Evolutionary conservation across 2,797 vertebrate genomes (phyloP), one percentile per base, ranked within the genome.

Genomic region (Sebastiscus tertius): DNA sequence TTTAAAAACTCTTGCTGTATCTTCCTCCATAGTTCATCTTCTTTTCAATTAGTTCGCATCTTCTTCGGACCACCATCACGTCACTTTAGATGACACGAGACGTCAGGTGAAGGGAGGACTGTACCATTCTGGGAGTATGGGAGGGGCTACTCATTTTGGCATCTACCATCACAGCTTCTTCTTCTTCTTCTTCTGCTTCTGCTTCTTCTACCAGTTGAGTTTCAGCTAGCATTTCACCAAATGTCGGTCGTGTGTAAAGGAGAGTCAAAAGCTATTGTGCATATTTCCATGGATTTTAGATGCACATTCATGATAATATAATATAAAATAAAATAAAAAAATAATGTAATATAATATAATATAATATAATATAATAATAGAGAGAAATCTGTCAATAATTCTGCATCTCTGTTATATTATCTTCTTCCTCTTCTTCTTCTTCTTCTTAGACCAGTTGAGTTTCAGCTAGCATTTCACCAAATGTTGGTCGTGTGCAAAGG

Each of bases 381-480:
- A 36, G 10, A 36, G 36, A 36, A 68, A 72, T 46, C 4, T 60
- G 29, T 61, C 65, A 72, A 58, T 72, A 31, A 63, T 59, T 52
- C 46, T 69, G 26, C 29, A 61, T 5, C 34, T 58, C 24, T 69
- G 20, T 64, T 75, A 7, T 59, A 72, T 72, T 75, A 27, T 27
- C 27, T 27, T 27, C 27, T 27, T 27, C 27, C 4, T 27, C 27
- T 27, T 27, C 27, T 27, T 27, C 27, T 27, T 27, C 27, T 3
- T 4, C 27, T 24, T 24, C 24, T 24, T 1, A 27, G 27, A 27
- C 27, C 27, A 27, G 52, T 18, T 29, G 20, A 42, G 4, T 16
- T 66, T 58, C 4, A 24, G 26, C 1, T 26, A 33, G 7, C n/a
- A 12, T 14, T 27, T 13, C 6, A 14, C 10, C 3, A 79, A 31